A percentile compares a stretch with the other conserved stretches of the same genome.
phyloP scores from a whole-genome alignment of 64 coral and sea anemone species.

The Orbicella faveolata region DNA sequence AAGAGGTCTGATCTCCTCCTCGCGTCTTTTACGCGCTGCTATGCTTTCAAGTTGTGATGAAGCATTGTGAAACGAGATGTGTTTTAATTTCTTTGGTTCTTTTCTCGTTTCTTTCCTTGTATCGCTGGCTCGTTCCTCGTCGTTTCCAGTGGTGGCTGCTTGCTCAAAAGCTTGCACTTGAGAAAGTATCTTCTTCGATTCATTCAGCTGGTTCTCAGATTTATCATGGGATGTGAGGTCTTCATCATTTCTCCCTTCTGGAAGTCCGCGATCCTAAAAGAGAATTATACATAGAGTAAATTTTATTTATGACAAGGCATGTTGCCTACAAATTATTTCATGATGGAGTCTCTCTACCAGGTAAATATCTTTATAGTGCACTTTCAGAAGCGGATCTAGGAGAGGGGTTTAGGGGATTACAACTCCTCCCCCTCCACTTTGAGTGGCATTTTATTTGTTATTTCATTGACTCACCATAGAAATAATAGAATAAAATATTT shows the following conservation, averaged over 20 bases:
- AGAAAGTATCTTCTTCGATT: not conserved
- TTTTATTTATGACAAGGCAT: too few relatives aligned
- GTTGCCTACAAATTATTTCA: too few relatives aligned
- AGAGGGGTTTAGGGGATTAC: too few relatives aligned
- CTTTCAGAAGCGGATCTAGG: too few relatives aligned
- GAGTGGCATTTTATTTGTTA: too few relatives aligned
- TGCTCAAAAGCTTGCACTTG: conserved; percentile 18
- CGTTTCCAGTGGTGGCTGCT: not conserved
- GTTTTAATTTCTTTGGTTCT: conserved; percentile 2
- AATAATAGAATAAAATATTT: too few relatives aligned
- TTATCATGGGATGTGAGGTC: not conserved
- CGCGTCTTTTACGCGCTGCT: not conserved
- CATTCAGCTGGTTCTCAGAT: too few relatives aligned
- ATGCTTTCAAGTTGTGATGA: not conserved
- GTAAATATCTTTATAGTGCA: too few relatives aligned
- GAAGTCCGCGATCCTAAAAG: not conserved
- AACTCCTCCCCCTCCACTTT: too few relatives aligned
- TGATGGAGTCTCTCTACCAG: too few relatives aligned
- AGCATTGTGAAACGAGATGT: not conserved
- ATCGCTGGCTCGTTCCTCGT: not conserved
- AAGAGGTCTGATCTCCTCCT: conserved; percentile 10
- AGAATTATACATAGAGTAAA: too few relatives aligned
- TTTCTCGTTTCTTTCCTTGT: not conserved
- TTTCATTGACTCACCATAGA: too few relatives aligned
- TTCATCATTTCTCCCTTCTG: not conserved